phyloP scores from a whole-genome alignment of 2,113 vertebrate species.

The Lucifuga dentata region DNA sequence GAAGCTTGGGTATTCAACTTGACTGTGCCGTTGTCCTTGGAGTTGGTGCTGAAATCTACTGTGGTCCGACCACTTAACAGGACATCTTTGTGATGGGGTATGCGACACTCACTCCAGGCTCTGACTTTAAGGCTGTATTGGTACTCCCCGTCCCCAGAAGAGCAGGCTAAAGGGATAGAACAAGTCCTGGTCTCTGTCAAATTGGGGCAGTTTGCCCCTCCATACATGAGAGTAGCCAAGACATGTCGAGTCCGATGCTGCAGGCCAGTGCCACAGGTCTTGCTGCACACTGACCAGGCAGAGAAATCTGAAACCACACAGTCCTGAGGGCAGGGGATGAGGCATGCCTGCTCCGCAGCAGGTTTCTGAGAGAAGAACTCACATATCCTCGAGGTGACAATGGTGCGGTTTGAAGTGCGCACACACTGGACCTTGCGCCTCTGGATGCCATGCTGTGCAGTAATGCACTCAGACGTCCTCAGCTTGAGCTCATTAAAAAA shows the following conservation, averaged over 20 bases:
- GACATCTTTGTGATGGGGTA: constrained; percentile 82
- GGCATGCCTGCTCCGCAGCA: constrained; percentile 89
- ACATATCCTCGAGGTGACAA: constrained; percentile 86
- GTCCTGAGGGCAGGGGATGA: constrained; percentile 93
- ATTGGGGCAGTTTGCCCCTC: constrained; percentile 89
- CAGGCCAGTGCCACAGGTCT: constrained; percentile 81
- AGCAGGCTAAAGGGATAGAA: constrained; percentile 72
- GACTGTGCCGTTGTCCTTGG: constrained; percentile 79
- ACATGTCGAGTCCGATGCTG: constrained; percentile 88
- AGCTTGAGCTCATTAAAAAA: constrained; percentile 73
- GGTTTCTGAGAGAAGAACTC: constrained; percentile 90
- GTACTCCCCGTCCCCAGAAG: constrained; percentile 84
- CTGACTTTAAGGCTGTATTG: constrained; percentile 92
- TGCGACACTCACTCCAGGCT: constrained; percentile 88
- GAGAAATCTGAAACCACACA: constrained; percentile 93
- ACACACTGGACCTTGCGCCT: constrained; percentile 86
- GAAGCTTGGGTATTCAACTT: constrained; percentile 68
- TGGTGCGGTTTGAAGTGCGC: constrained; percentile 87
- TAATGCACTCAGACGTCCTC: constrained; percentile 83
- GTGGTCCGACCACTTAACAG: constrained; percentile 80
- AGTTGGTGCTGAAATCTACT: constrained; percentile 82
- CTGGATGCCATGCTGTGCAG: constrained; percentile 94
- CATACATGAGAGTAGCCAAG: constrained; percentile 89
- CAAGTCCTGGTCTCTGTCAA: constrained; percentile 90
- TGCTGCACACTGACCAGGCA: constrained; percentile 88